Conservation (phyloP, 1,140 invertebrate species). For the Amyelois transitella region DNA sequence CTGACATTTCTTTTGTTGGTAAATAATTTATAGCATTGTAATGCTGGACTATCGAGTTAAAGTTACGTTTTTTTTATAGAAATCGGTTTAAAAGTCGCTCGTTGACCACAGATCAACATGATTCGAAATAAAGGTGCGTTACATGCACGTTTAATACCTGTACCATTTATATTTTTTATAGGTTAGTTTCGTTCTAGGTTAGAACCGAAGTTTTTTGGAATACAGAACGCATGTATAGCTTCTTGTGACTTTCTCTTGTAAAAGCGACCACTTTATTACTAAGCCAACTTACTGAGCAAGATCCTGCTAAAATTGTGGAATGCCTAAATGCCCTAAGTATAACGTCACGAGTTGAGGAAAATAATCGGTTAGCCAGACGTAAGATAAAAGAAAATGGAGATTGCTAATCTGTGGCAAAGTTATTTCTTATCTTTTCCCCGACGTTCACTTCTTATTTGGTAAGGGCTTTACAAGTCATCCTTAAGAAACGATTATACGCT, state of each 20-base stretch:
- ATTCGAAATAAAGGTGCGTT: too few species aligned
- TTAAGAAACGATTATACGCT: not conserved
- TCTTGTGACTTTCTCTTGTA: too few species aligned
- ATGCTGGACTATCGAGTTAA: too few species aligned
- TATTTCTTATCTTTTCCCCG: conserved; percentile 2
- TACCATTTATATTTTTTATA: too few species aligned
- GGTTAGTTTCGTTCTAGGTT: too few species aligned
- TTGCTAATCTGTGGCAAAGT: conserved; percentile 5
- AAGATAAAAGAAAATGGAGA: conserved; percentile 6
- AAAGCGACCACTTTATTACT: not conserved
- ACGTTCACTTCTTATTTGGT: conserved; percentile 1
- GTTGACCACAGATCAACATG: too few species aligned
- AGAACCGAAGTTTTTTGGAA: too few species aligned
- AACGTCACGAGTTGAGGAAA: conserved; percentile 1
- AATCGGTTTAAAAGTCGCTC: too few species aligned
- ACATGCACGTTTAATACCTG: too few species aligned
- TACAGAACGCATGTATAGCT: too few species aligned
- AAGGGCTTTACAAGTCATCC: conserved; percentile 2
- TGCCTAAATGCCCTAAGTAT: not conserved
- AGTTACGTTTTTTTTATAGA: too few species aligned
- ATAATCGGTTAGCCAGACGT: conserved; percentile 1
- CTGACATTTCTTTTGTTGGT: not conserved
- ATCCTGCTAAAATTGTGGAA: not conserved
- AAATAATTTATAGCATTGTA: not conserved
- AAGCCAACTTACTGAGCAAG: not conserved